A percentile compares a stretch with the other conserved stretches of the same genome.
Conservation (phyloP, 1,140 invertebrate species). For the Cotesia chilonis region DNA sequence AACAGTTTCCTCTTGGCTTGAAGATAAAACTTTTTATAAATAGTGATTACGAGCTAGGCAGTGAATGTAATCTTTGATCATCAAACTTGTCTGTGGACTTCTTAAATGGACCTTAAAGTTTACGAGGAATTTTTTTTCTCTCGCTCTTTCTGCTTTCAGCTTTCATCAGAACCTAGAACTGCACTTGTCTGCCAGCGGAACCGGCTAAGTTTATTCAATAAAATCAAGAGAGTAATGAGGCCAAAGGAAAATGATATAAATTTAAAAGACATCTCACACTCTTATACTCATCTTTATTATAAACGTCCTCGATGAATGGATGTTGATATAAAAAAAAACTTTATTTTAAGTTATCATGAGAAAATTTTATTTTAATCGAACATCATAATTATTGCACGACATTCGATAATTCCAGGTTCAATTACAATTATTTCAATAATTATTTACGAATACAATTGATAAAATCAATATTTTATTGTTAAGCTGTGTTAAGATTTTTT, state of each 20-base stretch:
- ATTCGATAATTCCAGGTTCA: too few species aligned
- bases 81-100: not conserved
- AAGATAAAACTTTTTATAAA: not conserved
- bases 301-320: not conserved
- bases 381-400: too few species aligned
- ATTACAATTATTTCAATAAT: too few species aligned
- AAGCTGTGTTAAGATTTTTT: too few species aligned
- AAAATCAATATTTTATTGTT: too few species aligned
- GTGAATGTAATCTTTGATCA: not conserved
- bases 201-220: constrained; percentile 14
- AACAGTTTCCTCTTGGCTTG: not conserved
- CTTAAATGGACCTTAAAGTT: not conserved
- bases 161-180: not conserved
- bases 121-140: constrained; percentile 1
- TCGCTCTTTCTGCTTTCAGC: too few species aligned
- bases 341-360: not conserved
- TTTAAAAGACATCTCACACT: not conserved
- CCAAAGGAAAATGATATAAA: not conserved
- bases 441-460: too few species aligned
- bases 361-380: too few species aligned
- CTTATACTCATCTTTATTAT: not conserved
- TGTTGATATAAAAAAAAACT: not conserved
- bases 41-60: not conserved
- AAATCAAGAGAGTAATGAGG: constrained; percentile 13
- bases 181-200: too few species aligned